Percentiles rank a stretch among this genome's conserved stretches.
These are phyloP conservation scores for Ovibos moschatus DNA, from an alignment of 2,113 vertebrate genomes.

Conservation along the genomic window DNA sequence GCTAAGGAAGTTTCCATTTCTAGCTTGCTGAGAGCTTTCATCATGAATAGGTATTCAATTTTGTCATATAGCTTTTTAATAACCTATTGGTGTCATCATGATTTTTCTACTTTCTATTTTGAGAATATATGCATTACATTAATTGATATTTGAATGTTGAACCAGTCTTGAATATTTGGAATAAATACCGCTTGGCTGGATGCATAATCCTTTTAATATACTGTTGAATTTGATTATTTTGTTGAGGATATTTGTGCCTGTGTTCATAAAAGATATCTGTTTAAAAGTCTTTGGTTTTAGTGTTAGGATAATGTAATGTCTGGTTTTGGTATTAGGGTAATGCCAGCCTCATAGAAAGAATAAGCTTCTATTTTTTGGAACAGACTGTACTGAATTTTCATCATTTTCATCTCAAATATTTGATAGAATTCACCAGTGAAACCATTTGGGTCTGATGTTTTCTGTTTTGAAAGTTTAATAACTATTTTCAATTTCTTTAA, in stretches of 20 bases:
- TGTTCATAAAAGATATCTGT: background rate
- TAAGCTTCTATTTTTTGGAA: background rate
- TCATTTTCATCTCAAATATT: background rate
- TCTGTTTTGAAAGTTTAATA: background rate
- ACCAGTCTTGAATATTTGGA: background rate
- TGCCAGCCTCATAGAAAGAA: background rate
- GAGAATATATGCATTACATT: background rate
- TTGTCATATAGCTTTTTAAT: background rate
- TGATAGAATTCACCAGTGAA: background rate
- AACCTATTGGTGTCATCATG: background rate
- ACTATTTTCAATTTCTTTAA: background rate
- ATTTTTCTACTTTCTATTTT: background rate
- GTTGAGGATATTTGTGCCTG: background rate
- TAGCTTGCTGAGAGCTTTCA: background rate
- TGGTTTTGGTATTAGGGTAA: background rate
- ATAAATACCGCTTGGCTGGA: background rate
- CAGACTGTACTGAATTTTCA: background rate
- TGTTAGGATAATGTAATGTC: background rate
- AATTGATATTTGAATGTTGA: background rate
- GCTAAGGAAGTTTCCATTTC: background rate
- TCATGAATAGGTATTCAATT: background rate
- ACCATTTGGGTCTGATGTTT: background rate
- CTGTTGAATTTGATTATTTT: background rate
- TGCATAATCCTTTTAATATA: background rate
- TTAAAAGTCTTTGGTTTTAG: background rate